Conservation (phyloP, 2,797 vertebrate species). For the Mycteria americana region DNA sequence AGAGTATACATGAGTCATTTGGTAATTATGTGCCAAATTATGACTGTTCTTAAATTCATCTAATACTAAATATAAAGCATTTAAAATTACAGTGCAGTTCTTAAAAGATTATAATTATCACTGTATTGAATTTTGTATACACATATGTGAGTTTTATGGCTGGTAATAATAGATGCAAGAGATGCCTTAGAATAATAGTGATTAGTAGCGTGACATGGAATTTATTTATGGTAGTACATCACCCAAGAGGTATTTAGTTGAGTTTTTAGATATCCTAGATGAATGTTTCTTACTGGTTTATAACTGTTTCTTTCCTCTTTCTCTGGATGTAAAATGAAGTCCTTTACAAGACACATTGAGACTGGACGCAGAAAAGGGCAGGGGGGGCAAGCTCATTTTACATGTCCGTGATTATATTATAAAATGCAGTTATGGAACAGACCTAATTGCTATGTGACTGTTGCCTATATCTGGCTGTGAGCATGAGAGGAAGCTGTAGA, state of each 20-base stretch:
- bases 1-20: background rate
- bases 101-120: slow-evolving; percentile 23
- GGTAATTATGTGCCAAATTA: slow-evolving; percentile 21
- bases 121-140: slow-evolving; percentile 6
- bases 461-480: background rate
- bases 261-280: background rate
- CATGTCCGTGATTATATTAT: background rate
- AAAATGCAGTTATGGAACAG: background rate
- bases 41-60: slow-evolving; percentile 9
- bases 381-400: background rate
- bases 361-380: background rate
- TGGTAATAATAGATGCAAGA: slow-evolving; percentile 11
- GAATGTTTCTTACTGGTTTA: background rate
- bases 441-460: background rate
- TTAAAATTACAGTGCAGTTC: slow-evolving; percentile 22
- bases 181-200: background rate
- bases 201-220: background rate
- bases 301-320: background rate
- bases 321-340: background rate
- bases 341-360: background rate
- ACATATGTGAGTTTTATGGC: background rate
- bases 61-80: slow-evolving; percentile 28
- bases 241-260: background rate
- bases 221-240: background rate
- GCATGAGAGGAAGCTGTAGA: background rate